Evolutionary conservation across 2,888 invertebrate genomes (phyloP), one percentile per base, ranked within the genome.

Genomic region (Leucoptera coffeella): DNA sequence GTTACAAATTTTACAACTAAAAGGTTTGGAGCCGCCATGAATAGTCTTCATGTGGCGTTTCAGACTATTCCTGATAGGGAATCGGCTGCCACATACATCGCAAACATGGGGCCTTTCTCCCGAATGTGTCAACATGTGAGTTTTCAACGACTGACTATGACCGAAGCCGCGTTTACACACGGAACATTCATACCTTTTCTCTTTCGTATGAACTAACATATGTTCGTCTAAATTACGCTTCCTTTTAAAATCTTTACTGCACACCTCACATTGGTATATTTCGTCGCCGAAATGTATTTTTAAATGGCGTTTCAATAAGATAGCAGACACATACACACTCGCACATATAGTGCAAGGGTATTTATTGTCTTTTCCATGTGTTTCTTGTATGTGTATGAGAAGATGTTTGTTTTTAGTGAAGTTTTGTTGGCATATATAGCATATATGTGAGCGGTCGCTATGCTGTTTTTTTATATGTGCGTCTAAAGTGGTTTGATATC

Each of bases 161-260:
- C 30, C 35, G n/a, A 36, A 38, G 9, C 28, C 14, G 11, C 59
- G 59, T 2, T 43, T 42, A 25, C 65, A 65, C 1, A 57, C 35
- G 0, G 42, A 38, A 22, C 64, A 65, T 3, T 42, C 40, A 15
- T 44, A 62, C 15, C 58, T 60, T 11, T 43, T 44, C 23, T 62
- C 62, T 0, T 58, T 59, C 0, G 58, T 57, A 12, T 67, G 67
- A 0, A 45, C 54, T 38, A 61, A 60, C 38, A 64, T 42, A 12
- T 65, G 65, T 31, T 64, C 64, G 10, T 58, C 62, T 1, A 65
- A 32, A 0, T 60, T 59, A 33, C 60, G 62, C 15, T 58, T 62
- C 7, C 53, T 34, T 32, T 48, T 49, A 26, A 65, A 65, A 22
- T 55, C 50, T 21, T 61, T 67, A 0, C 37, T 31, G 10, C 67